These are phyloP conservation scores for Poeciliopsis occidentalis DNA, from an alignment of 2,113 vertebrate genomes.

Conservation along the genomic window DNA sequence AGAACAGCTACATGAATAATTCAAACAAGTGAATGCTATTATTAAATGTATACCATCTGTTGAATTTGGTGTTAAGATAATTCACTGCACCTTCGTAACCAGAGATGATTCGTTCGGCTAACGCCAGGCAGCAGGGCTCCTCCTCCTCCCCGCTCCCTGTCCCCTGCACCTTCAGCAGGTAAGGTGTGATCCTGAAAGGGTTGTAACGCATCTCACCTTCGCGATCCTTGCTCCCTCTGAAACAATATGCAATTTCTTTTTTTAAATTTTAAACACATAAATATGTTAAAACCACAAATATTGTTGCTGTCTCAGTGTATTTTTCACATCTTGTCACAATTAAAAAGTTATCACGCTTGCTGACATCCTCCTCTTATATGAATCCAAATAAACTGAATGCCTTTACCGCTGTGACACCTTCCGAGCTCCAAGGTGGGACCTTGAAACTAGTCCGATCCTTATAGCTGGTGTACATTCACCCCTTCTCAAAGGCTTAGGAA, in stretches of 20 bases:
- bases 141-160: slow-evolving; percentile 58
- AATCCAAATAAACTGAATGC: not conserved
- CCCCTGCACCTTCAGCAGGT: slow-evolving; percentile 81
- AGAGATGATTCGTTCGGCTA: slow-evolving; percentile 89
- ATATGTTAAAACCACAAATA: not conserved
- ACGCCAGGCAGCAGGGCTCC: slow-evolving; percentile 85
- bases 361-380: not conserved
- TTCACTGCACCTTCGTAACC: slow-evolving; percentile 86
- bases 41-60: not conserved
- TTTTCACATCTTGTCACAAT: not conserved
- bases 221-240: slow-evolving; percentile 82
- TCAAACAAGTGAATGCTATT: not conserved
- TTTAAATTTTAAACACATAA: not conserved
- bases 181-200: slow-evolving; percentile 86
- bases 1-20: not conserved
- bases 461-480: not conserved
- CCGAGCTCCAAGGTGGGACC: not conserved
- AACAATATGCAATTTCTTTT: slow-evolving; percentile 10
- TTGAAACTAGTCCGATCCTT: not conserved
- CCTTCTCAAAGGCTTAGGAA: no score
- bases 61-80: not conserved
- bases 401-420: not conserved
- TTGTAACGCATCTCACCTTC: slow-evolving; percentile 80
- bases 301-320: not conserved
- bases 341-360: not conserved